These are phyloP conservation scores for Chloroceryle amazona DNA, from an alignment of 2,797 vertebrate species.

Conservation along the genomic window DNA sequence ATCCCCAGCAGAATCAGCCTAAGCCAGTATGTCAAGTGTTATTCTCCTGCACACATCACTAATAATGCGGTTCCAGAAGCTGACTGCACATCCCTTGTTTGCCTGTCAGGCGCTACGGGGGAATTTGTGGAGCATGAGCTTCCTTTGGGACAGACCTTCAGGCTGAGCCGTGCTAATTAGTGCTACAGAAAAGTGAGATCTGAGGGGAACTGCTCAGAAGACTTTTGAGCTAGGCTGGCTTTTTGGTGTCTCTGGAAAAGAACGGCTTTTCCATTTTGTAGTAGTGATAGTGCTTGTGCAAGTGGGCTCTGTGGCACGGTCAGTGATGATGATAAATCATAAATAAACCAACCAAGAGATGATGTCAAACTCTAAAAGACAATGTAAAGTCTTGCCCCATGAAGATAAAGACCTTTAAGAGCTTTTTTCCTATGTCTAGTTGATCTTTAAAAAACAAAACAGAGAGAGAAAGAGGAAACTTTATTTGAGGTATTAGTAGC, in stretches of 20 bases:
- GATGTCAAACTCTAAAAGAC: neutral
- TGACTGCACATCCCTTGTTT: neutral
- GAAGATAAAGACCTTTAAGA: neutral
- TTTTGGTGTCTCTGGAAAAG: neutral
- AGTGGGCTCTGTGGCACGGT: neutral
- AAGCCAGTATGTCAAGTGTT: neutral
- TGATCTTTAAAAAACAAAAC: neutral
- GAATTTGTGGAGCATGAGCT: conserved; percentile 7
- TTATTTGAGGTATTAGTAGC: neutral
- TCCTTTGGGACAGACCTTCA: conserved; percentile 42
- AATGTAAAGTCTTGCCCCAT: neutral
- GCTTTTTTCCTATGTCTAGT: neutral
- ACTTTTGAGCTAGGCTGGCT: neutral
- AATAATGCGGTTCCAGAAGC: neutral
- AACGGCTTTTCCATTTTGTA: neutral
- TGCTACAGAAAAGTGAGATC: neutral
- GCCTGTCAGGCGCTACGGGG: neutral
- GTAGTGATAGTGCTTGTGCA: neutral
- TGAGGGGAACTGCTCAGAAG: conserved; percentile 20
- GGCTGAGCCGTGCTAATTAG: conserved; percentile 15
- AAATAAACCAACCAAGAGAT: neutral
- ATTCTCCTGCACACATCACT: neutral
- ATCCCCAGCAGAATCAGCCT: neutral
- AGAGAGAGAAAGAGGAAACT: neutral
- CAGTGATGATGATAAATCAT: neutral